Evolutionary conservation across 2,797 vertebrate genomes (phyloP).

Genomic region (Falco naumanni): DNA sequence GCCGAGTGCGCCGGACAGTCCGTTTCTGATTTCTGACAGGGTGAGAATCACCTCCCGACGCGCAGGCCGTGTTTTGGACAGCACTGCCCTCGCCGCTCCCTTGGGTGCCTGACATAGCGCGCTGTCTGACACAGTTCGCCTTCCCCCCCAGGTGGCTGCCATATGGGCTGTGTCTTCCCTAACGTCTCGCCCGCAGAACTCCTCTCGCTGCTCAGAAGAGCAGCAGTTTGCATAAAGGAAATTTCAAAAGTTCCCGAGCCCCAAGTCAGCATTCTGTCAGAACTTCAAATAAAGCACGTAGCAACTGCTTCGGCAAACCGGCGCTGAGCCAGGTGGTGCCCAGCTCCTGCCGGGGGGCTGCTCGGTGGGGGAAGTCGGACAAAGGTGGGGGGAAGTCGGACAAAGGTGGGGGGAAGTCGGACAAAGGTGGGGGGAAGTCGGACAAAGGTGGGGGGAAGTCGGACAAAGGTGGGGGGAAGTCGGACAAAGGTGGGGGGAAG

Average conservation of each 20-base stretch:
- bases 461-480: no score
- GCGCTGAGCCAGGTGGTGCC: constrained; percentile 5
- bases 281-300: constrained; percentile 57
- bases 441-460: no score
- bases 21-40: constrained; percentile 31
- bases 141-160: constrained; percentile 55
- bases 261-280: constrained; percentile 50
- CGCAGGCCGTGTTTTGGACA: constrained; percentile 28
- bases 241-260: constrained; percentile 24
- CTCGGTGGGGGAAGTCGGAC: neutral
- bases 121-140: constrained; percentile 33
- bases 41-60: constrained; percentile 41
- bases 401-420: no score
- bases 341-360: neutral
- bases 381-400: no score
- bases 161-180: constrained; percentile 45
- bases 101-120: constrained; percentile 43
- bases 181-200: neutral
- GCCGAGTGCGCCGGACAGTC: neutral
- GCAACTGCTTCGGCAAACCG: constrained; percentile 53
- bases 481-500: no score
- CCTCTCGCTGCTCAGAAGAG: neutral
- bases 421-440: no score
- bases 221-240: constrained; percentile 34
- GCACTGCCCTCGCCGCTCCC: constrained; percentile 4